Evolutionary conservation across 1,140 invertebrate species (phyloP).

Genomic region (Propsilocerus akamusi): DNA sequence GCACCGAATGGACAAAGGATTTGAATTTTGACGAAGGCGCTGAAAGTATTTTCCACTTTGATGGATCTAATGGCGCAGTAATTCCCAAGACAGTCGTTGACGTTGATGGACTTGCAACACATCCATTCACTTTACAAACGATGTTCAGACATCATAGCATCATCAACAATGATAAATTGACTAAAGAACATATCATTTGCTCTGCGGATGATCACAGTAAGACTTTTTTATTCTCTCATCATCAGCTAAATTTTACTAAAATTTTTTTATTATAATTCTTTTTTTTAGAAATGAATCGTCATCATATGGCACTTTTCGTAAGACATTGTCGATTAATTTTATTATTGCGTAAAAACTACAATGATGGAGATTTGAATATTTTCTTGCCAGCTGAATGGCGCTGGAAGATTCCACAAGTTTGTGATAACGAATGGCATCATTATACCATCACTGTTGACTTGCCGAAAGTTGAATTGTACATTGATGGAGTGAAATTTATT

Average conservation of each 20-base stretch:
- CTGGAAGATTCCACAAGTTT: conserved; percentile 80
- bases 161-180: conserved; percentile 52
- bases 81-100: conserved; percentile 48
- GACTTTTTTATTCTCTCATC: conserved; percentile 19
- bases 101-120: conserved; percentile 17
- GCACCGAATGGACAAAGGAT: conserved; percentile 68
- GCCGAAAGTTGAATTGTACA: conserved; percentile 68
- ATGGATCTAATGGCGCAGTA: conserved; percentile 76
- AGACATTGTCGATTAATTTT: conserved; percentile 92
- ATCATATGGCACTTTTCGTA: conserved; percentile 93
- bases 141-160: conserved; percentile 44
- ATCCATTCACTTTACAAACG: conserved; percentile 71
- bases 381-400: conserved; percentile 97
- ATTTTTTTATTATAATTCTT: conserved; percentile 4
- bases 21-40: conserved; percentile 80
- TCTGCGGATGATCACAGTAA: conserved; percentile 91
- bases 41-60: conserved; percentile 89
- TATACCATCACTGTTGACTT: conserved; percentile 86
- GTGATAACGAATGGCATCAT: conserved; percentile 98
- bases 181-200: conserved; percentile 89
- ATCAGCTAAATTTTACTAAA: background rate
- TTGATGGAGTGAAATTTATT: conserved; percentile 72
- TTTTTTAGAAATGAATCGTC: conserved; percentile 83
- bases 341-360: conserved; percentile 78
- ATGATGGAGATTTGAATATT: conserved; percentile 80